Base-by-base conservation (phyloP, 2,113 vertebrate species). In the Cichladusa arquata region DNA sequence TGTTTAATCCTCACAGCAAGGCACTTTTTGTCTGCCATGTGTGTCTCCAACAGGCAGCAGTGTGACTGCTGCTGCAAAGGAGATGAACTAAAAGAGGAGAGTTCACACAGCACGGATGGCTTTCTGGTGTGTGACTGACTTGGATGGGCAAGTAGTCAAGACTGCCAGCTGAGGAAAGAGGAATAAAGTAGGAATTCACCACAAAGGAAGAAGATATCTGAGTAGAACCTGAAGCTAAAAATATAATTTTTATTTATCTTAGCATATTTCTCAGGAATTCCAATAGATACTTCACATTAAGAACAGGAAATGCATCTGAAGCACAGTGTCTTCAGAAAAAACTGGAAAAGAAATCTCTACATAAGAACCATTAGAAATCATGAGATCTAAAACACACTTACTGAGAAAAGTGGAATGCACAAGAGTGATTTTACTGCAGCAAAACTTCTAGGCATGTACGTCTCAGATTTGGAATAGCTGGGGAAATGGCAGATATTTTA, bases 251-350 rank as follows among this genome's bases (percentile, higher is more conserved):
- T 94, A 92, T 94, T 94, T 93, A 42, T 93, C 50, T 95, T 88
- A 80, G 24, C 51, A 40, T 91, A 73, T 92, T 96, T 97, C 81
- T 90, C 84, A 93, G 34, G 64, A 81, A 95, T 95, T 92, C 62
- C 81, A 44, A 19, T 14, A 69, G 45, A 92, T 66, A 42, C 33
- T 89, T 95, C 74, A 82, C 45, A 69, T 61, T 34, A 82, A 65
- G n/a, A 91, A 42, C 38, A 90, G 85, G 79, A 91, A 91, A 92
- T 57, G 14, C 28, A 54, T 93, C 34, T 82, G 58, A 92, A 81
- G 31, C 3, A 38, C 25, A 31, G 47, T 38, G 29, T 82, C 58
- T 54, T 96, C 64, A 88, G 84, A 92, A 65, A 92, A 95, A 82
- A 85, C 71, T 71, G 66, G 36, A 62, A 90, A 61, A 79, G 53